Evolutionary conservation across 1,140 invertebrate species (phyloP), one percentile per base, ranked within the genome.

Genomic region (Drosophila baimaii): DNA sequence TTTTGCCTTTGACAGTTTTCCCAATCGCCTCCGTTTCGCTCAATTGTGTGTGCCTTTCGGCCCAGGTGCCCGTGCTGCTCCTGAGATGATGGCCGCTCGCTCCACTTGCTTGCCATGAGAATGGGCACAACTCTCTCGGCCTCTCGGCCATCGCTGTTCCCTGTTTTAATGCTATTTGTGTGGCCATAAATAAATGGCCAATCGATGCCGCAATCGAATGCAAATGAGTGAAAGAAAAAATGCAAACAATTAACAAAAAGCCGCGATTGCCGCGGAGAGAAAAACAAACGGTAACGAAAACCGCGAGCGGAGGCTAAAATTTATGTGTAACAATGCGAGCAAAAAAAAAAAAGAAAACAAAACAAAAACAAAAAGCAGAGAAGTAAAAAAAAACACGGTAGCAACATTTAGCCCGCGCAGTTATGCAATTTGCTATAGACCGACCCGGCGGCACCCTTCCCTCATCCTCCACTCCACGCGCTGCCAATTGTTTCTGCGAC

Each of bases 141-240:
- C 39, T 2, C 3, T n/a, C n/a, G n/a, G n/a, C n/a, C n/a, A n/a
- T n/a, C n/a, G 35, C 54, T 41, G 25, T 15, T 57, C 23, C 35
- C 56, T 39, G 17, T 59, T 62, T 63, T 63, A 23, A 33, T 64
- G 57, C 54, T 63, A 35, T 70, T 47, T 54, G 51, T 29, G 19
- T 58, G 66, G 71, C 76, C 77, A 70, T 70, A 85, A 81, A 82
- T 77, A 86, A 82, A 79, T 88, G 68, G 80, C 58, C 79, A 77
- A 86, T 86, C 83, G 79, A 86, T 86, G 79, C 83, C 73, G 83
- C 83, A 86, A 86, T 80, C 64, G 41, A 77, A 88, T 86, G 84
- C 80, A 86, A 86, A 86, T 88, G 57, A 85, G 81, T 65, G 81
- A 85, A 84, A 85, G 82, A 86, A 79, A 83, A 68, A 82, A 65